phyloP scores from a whole-genome alignment of 1,140 invertebrate species.

The Luehdorfia chinensis region DNA sequence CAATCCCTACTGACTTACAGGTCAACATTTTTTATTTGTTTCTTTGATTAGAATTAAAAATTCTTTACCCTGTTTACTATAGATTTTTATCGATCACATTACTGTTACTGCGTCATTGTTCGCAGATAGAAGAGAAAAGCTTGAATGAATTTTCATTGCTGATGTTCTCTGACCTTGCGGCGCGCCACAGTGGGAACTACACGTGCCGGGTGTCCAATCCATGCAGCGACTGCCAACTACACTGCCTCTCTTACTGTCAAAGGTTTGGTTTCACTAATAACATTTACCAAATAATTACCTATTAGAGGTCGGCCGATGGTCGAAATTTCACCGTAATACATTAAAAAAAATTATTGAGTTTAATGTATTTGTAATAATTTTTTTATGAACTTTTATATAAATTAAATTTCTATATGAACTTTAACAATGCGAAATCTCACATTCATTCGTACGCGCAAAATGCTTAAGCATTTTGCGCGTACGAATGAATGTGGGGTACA shows the following conservation, averaged over 20 bases:
- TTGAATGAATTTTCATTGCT: slow-evolving; percentile 83
- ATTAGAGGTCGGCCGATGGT: too few species aligned
- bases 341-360: too few species aligned
- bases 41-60: background rate
- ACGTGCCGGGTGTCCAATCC: slow-evolving; percentile 88
- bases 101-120: background rate
- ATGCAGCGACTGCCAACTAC: slow-evolving; percentile 84
- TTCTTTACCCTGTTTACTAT: background rate
- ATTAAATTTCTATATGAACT: too few species aligned
- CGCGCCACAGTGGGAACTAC: slow-evolving; percentile 86
- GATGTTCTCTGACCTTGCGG: slow-evolving; percentile 81
- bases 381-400: too few species aligned
- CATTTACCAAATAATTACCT: too few species aligned
- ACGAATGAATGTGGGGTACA: too few species aligned
- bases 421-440: too few species aligned
- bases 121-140: slow-evolving; percentile 81
- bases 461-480: too few species aligned
- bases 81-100: background rate
- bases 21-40: slow-evolving; percentile 25
- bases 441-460: too few species aligned
- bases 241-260: slow-evolving; percentile 86
- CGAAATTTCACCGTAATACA: too few species aligned
- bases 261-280: slow-evolving; percentile 78
- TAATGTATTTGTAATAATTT: too few species aligned
- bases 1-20: slow-evolving; percentile 79